A percentile compares a stretch with the other conserved stretches of the same genome.
Evolutionary conservation across 2,888 invertebrate genomes (phyloP).

Genomic region (Hetaerina titia): DNA sequence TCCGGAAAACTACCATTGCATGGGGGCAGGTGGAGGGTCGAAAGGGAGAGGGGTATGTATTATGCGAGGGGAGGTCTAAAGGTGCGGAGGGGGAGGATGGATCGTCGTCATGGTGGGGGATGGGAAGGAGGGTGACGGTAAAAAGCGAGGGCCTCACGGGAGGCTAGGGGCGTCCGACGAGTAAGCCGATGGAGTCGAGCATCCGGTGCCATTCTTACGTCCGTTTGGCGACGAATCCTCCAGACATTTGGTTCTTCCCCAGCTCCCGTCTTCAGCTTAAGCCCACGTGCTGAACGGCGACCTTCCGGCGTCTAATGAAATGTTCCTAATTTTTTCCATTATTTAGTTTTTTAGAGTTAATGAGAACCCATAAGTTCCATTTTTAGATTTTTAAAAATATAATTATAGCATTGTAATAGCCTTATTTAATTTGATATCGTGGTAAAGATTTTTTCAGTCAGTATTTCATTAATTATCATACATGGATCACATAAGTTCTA

Average conservation of each 20-base stretch:
- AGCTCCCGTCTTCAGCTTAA: too few species aligned
- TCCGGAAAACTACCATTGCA: neutral
- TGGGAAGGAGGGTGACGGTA: neutral
- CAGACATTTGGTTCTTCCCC: neutral
- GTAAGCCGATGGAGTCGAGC: neutral
- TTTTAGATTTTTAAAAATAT: too few species aligned
- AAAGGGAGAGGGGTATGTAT: neutral
- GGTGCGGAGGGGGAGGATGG: neutral
- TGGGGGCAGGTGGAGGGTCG: neutral
- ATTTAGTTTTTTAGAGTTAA: too few species aligned
- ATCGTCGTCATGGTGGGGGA: neutral
- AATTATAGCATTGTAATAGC: too few species aligned
- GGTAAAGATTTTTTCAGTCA: too few species aligned
- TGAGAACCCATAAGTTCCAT: too few species aligned
- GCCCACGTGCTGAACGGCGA: too few species aligned
- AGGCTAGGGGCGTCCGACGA: neutral
- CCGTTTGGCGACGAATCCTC: neutral
- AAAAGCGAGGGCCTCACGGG: neutral
- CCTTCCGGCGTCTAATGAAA: too few species aligned
- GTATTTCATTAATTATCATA: too few species aligned
- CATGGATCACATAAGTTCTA: too few species aligned
- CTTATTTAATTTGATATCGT: too few species aligned
- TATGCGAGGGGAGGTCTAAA: neutral
- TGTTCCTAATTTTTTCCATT: too few species aligned
- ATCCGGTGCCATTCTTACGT: neutral